A percentile compares a stretch with the other conserved stretches of the same genome.
Conservation (phyloP, 2,888 invertebrate species). For the Darwinula stevensoni region DNA sequence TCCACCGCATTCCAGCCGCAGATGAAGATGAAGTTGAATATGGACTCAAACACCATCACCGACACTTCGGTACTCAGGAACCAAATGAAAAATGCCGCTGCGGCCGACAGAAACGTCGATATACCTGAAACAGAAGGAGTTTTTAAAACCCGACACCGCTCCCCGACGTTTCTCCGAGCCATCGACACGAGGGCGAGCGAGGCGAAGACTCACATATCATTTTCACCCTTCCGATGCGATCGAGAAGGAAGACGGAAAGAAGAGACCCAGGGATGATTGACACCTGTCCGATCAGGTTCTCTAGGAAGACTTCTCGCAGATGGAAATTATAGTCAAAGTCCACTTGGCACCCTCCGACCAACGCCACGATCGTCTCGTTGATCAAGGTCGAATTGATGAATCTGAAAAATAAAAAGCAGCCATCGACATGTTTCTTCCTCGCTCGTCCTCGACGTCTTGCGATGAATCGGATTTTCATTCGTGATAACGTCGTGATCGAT, state of each 20-base stretch:
- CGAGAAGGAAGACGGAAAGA: constrained; percentile 17
- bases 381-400: constrained; percentile 24
- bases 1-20: constrained; percentile 20
- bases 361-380: constrained; percentile 22
- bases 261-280: constrained; percentile 19
- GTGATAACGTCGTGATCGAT: too few species aligned
- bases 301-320: constrained; percentile 21
- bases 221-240: constrained; percentile 18
- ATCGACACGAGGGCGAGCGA: too few species aligned
- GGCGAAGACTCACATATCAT: constrained; percentile 15
- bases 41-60: constrained; percentile 19
- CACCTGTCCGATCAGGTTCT: constrained; percentile 19
- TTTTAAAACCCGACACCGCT: background rate
- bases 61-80: constrained; percentile 17
- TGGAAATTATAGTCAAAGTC: constrained; percentile 28
- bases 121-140: constrained; percentile 13
- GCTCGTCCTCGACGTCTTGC: too few species aligned
- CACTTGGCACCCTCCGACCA: constrained; percentile 16
- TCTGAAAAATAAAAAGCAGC: too few species aligned
- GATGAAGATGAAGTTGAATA: constrained; percentile 19
- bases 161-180: too few species aligned
- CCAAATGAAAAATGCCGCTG: constrained; percentile 18
- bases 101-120: constrained; percentile 18
- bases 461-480: too few species aligned
- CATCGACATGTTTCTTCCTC: too few species aligned